Evolutionary conservation across 2,888 invertebrate genomes (phyloP), one percentile per base, ranked within the genome.

Genomic region (Alcis repandata): DNA sequence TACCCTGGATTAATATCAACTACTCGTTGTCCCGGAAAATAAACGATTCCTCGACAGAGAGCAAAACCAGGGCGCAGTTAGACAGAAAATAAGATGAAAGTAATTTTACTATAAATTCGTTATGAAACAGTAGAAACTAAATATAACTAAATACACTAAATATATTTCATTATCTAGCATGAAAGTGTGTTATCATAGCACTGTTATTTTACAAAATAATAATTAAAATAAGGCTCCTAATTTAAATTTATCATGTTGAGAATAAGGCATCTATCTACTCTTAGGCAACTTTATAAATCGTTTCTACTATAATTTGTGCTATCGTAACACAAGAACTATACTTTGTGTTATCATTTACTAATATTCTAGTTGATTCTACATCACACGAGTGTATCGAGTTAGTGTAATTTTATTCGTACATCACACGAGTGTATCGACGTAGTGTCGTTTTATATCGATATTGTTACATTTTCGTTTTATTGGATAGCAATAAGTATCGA

Each of bases 401-500:
- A 68, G 71, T 54, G 79, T 82, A 80, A 73, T 77, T 27, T 27
- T 82, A 81, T 58, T n/a, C n/a, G n/a, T 77, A 79, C 85, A 84
- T 84, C 80, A 80, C 84, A 79, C 71, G 17, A 66, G 73, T 73
- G 75, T 65, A 45, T 54, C 57, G 65, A 69, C 54, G 41, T 48
- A 68, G 71, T 54, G 79, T 82, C 80, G 73, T 77, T 27, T 27
- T 82, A 81, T 58, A 83, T 84, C 80, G 83, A 78, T 78, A 79
- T 83, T 86, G 87, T 86, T 89, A 85, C 83, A 83, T 83, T 82
- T 80, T 86, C 83, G 4, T 58, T 59, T 51, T 82, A 86, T 87
- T 86, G 77, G 76, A 81, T 92, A 92, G 89, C 78, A 73, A 72
- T 91, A 91, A 89, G 89, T 80, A 83, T 82, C 88, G 86, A 84